phyloP scores from a whole-genome alignment of 2,113 vertebrate species.

The Antigone vipio region DNA sequence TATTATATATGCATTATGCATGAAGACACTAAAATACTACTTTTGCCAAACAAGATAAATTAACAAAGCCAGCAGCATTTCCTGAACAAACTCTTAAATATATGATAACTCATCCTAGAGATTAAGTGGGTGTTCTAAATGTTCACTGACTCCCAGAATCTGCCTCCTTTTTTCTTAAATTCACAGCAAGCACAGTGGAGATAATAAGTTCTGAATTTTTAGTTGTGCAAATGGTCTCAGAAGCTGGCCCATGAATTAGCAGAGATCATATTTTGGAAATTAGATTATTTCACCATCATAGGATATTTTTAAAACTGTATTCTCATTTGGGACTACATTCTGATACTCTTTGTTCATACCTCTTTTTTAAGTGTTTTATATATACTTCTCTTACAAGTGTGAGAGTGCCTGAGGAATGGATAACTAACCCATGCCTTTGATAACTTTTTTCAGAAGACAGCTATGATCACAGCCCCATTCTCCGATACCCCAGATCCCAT shows the following conservation, averaged over 20 bases:
- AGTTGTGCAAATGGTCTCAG: background rate
- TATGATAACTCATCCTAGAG: background rate
- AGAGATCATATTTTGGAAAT: background rate
- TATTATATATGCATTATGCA: background rate
- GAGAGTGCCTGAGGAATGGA: background rate
- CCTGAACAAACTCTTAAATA: slow-evolving; percentile 38
- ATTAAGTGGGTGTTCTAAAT: background rate
- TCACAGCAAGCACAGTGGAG: background rate
- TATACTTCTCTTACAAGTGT: background rate
- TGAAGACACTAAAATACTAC: background rate
- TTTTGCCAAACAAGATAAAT: background rate
- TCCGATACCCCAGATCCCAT: background rate
- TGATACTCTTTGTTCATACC: background rate
- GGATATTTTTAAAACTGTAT: background rate
- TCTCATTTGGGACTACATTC: background rate
- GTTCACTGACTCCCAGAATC: background rate
- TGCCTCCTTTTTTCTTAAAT: background rate
- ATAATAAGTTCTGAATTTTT: background rate
- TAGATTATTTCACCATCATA: background rate
- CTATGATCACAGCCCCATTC: background rate
- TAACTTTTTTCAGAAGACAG: background rate
- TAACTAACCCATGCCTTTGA: background rate
- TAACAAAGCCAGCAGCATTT: slow-evolving; percentile 32
- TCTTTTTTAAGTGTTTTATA: background rate
- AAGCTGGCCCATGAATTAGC: background rate